phyloP scores from a whole-genome alignment of 2,797 vertebrate species.

The Danionella dracula region DNA sequence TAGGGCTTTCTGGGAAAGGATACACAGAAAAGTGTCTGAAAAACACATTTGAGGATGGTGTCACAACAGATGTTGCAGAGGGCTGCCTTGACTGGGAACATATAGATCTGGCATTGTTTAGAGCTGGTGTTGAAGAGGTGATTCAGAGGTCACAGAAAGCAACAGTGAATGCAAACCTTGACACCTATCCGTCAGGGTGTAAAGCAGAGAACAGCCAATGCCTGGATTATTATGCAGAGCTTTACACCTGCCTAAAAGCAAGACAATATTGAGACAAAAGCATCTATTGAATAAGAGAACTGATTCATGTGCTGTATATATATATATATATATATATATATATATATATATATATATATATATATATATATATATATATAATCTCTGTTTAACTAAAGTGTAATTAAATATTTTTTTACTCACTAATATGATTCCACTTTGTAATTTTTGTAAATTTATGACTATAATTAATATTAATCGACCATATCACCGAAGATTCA shows the following conservation, averaged over 20 bases:
- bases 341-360: no score
- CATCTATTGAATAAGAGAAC: no score
- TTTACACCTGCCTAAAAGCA: not conserved
- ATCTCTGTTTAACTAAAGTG: no score
- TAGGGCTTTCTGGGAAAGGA: constrained; percentile 36
- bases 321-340: no score
- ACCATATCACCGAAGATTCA: no score
- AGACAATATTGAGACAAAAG: not conserved
- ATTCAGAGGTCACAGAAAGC: constrained; percentile 18
- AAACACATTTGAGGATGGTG: constrained; percentile 51
- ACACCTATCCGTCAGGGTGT: constrained; percentile 16
- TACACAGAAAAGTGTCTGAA: constrained; percentile 36
- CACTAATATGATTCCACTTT: no score
- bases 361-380: no score
- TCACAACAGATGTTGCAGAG: constrained; percentile 54
- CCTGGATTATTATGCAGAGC: not conserved
- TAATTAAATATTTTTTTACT: no score
- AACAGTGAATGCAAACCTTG: constrained; percentile 1
- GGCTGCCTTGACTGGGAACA: constrained; percentile 50
- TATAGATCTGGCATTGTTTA: not conserved
- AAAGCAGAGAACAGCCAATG: not conserved
- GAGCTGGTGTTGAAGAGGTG: constrained; percentile 22
- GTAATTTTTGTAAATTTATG: no score
- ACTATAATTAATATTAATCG: no score
- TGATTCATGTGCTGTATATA: no score